These are phyloP conservation scores for Synanthedon vespiformis DNA, from an alignment of 2,888 invertebrate species.

Conservation along the genomic window DNA sequence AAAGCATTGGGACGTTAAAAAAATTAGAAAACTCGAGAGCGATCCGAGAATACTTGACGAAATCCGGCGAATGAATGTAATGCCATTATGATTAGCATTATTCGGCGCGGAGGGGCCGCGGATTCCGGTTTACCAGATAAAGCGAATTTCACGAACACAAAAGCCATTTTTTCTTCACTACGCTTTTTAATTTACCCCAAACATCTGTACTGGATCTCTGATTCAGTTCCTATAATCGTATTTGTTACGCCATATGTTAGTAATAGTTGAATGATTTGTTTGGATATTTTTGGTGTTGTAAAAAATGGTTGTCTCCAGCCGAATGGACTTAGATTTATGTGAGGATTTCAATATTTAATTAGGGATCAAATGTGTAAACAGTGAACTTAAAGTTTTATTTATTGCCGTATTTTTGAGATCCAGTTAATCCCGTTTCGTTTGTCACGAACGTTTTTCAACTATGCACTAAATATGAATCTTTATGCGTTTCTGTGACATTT, in stretches of 20 bases:
- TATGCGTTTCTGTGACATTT: slow-evolving; percentile 60
- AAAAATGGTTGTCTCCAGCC: slow-evolving; percentile 16
- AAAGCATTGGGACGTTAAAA: slow-evolving; percentile 34
- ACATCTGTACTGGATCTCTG: slow-evolving; percentile 53
- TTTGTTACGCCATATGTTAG: slow-evolving; percentile 62
- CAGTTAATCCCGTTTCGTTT: slow-evolving; percentile 38
- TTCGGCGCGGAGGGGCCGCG: slow-evolving; percentile 50
- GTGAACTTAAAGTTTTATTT: slow-evolving; percentile 53
- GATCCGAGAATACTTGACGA: slow-evolving; percentile 57
- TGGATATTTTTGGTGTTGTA: slow-evolving; percentile 45
- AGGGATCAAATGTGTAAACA: slow-evolving; percentile 53
- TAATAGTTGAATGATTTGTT: slow-evolving; percentile 61
- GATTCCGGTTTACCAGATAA: slow-evolving; percentile 66
- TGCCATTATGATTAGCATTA: slow-evolving; percentile 69
- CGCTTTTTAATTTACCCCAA: slow-evolving; percentile 52
- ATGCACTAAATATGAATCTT: slow-evolving; percentile 65
- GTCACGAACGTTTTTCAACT: slow-evolving; percentile 20
- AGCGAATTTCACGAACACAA: slow-evolving; percentile 57
- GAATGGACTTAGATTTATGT: slow-evolving; percentile 47
- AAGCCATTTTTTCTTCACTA: slow-evolving; percentile 34
- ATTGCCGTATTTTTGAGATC: slow-evolving; percentile 42
- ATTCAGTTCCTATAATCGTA: slow-evolving; percentile 53
- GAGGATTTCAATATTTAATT: slow-evolving; percentile 59
- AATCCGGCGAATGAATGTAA: slow-evolving; percentile 64
- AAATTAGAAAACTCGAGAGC: slow-evolving; percentile 38